These are phyloP conservation scores for Mobula birostris DNA, from an alignment of 2,113 vertebrate species.

Conservation along the genomic window DNA sequence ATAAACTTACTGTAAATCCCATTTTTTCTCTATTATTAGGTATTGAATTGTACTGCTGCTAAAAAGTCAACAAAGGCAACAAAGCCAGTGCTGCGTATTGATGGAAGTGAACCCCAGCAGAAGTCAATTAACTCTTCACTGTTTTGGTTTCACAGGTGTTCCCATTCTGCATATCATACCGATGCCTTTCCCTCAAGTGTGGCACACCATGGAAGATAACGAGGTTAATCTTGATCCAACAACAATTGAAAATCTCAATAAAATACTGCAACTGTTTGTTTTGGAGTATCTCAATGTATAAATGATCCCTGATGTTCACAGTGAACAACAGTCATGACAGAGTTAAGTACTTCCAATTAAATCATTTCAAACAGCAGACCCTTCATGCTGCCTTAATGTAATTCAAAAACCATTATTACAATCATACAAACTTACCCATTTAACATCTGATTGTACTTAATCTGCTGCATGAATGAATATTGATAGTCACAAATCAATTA, in stretches of 20 bases:
- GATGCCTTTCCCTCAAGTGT: conserved; percentile 86
- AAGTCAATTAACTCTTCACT: background rate
- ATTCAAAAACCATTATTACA: background rate
- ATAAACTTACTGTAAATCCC: no score
- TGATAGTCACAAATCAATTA: background rate
- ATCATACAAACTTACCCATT: background rate
- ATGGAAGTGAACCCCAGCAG: background rate
- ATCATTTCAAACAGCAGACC: background rate
- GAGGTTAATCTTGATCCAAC: conserved; percentile 79
- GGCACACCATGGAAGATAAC: conserved; percentile 88
- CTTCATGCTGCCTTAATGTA: background rate
- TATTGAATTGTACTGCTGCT: no score
- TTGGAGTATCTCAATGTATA: conserved; percentile 81
- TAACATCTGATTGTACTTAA: background rate
- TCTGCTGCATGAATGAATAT: background rate
- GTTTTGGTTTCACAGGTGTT: conserved; percentile 61
- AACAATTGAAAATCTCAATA: conserved; percentile 80
- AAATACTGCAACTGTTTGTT: conserved; percentile 88
- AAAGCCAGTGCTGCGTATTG: background rate
- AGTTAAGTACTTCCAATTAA: background rate
- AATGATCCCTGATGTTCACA: conserved; percentile 5
- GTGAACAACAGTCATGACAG: background rate
- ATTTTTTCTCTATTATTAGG: no score
- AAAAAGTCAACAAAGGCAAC: no score
- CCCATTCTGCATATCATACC: conserved; percentile 84